A percentile compares a stretch with the other conserved stretches of the same genome.
phyloP scores from a whole-genome alignment of 2,113 vertebrate genomes.

The Pipa parva region DNA sequence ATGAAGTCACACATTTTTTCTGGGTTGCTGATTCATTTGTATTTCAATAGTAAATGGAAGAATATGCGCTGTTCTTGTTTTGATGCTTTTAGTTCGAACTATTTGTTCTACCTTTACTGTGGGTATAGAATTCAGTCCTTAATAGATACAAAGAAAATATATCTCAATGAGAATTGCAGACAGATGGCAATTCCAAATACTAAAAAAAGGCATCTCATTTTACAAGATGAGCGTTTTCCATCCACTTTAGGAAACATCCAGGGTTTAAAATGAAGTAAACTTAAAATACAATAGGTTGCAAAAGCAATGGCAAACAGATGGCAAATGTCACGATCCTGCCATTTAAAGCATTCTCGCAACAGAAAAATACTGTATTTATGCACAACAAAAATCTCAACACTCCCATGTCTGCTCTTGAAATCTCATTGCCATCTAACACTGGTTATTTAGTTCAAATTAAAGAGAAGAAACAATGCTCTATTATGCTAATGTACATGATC shows the following conservation, averaged over 20 bases:
- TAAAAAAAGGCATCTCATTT: background rate
- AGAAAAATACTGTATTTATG: slow-evolving; percentile 1
- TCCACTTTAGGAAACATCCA: background rate
- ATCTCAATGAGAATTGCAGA: background rate
- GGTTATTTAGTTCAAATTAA: no score
- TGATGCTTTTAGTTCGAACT: background rate
- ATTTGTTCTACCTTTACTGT: background rate
- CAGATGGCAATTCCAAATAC: background rate
- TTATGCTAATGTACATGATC: no score
- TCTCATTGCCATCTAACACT: no score
- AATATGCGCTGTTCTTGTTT: background rate
- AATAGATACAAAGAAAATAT: background rate
- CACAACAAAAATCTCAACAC: background rate
- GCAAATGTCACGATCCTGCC: background rate
- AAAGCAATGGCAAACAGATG: background rate
- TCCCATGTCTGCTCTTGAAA: no score
- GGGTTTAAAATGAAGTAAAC: background rate
- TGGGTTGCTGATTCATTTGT: background rate
- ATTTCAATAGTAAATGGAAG: background rate
- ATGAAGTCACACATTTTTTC: no score
- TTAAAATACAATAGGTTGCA: background rate
- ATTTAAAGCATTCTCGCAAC: background rate
- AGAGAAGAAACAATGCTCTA: no score
- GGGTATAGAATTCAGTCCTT: background rate
- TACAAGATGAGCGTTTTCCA: background rate